Evolutionary conservation across 2,797 vertebrate genomes (phyloP), one percentile per base, ranked within the genome.

Genomic region (Urophycis tenuis): DNA sequence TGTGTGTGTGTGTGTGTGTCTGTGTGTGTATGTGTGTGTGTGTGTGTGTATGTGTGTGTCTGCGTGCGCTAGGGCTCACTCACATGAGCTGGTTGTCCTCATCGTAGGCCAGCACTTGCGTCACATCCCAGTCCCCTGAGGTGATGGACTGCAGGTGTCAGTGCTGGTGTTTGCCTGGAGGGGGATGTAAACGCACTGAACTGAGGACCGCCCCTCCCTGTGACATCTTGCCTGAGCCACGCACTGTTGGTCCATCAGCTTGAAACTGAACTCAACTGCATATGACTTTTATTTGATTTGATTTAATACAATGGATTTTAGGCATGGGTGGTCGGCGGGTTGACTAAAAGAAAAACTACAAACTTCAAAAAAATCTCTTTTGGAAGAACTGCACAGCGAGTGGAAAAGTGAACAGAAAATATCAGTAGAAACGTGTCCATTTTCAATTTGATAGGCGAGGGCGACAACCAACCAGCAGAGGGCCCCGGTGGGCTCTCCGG

Each of bases 101-200:
- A 1, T 96, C 93, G 1, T 96, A 99, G 73, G 96, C 93, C 90
- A 99, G 88, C 86, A 99, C 94, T 82, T 94, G 91, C 77, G 96
- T 99, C 83, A 98, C 97, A 31, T 99, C 97, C 98, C 98, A 99
- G 31, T 96, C 96, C 14, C 97, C 97, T 0, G 96, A 99, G 5
- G 98, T 99, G 88, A 99, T 96, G 74, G 96, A 93, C 87, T 98
- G 95, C 31, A 99, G 0, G 95, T 96, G 78, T 98, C 95, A 0
- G 92, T 96, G 78, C 95, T 98, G 86, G 93, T 96, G 88, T 99
- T 98, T 75, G 95, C 94, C 97, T 99, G 88, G 36, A 32, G 25
- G 74, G 34, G 41, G 72, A n/a, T 36, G 19, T 74, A 3, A 79
- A 11, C 29, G 32, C 67, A 32, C 67, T 31, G 15, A 15, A 15